These are phyloP conservation scores for Trichomycterus rosablanca DNA, from an alignment of 2,113 vertebrate species.

Conservation along the genomic window DNA sequence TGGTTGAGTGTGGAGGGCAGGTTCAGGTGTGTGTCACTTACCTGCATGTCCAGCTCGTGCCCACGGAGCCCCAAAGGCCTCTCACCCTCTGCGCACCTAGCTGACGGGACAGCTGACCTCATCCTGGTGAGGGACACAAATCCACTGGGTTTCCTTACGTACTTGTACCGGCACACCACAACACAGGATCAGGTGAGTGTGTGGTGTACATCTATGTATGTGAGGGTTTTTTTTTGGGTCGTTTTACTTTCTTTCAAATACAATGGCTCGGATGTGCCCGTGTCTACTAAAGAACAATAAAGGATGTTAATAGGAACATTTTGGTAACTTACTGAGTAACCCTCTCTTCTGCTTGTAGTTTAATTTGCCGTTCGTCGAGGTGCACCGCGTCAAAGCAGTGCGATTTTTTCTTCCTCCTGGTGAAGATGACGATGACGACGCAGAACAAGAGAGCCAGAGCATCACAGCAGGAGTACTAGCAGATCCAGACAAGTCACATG, in stretches of 20 bases:
- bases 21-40: constrained; percentile 72
- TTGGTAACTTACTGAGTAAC: not conserved
- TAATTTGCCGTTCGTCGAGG: constrained; percentile 76
- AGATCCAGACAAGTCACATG: constrained; percentile 18
- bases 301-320: no score
- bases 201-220: not conserved
- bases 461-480: not conserved
- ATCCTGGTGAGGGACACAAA: constrained; percentile 72
- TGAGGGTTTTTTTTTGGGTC: not conserved
- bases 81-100: constrained; percentile 76
- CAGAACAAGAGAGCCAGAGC: constrained; percentile 9
- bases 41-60: constrained; percentile 78
- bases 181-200: constrained; percentile 68
- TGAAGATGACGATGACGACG: constrained; percentile 30
- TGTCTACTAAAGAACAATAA: no score
- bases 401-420: constrained; percentile 57
- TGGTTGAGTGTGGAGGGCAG: constrained; percentile 66
- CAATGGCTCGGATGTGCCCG: no score
- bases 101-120: constrained; percentile 76
- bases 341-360: constrained; percentile 56
- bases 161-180: constrained; percentile 72
- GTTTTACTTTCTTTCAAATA: no score
- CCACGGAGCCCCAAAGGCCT: constrained; percentile 73
- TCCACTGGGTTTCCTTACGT: constrained; percentile 65
- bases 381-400: constrained; percentile 72